Conservation (phyloP, 2,113 vertebrate genomes). For the Oreochromis niloticus region DNA sequence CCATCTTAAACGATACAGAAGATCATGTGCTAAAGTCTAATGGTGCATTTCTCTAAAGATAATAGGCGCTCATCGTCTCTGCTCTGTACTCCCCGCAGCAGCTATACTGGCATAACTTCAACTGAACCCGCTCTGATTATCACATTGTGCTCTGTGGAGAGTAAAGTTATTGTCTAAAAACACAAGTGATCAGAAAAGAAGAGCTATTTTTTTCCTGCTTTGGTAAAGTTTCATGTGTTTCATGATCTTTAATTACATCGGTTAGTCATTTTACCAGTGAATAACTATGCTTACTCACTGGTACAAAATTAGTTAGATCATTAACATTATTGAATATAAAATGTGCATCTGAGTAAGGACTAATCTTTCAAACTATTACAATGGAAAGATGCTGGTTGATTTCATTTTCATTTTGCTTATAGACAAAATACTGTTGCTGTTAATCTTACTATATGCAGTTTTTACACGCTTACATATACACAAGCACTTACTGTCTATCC, state of each 20-base stretch:
- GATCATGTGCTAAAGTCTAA: constrained; percentile 54
- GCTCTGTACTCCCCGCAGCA: not conserved
- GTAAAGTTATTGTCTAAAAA: not conserved
- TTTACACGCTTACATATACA: not conserved
- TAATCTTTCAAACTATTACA: not conserved
- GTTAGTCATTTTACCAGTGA: not conserved
- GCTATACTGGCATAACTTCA: not conserved
- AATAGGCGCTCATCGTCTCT: constrained; percentile 44
- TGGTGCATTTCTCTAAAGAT: constrained; percentile 55
- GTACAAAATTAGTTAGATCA: not conserved
- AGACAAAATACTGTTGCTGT: not conserved
- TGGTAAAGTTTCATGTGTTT: not conserved
- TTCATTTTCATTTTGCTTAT: not conserved
- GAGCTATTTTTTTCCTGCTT: not conserved
- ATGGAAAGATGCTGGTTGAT: not conserved
- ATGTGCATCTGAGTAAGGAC: not conserved
- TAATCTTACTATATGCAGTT: not conserved
- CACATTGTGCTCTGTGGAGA: not conserved
- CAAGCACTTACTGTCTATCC: rapidly evolving
- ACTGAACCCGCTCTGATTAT: not conserved
- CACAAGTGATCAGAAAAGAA: not conserved
- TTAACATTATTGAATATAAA: not conserved
- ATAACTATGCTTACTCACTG: not conserved
- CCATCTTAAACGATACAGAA: constrained; percentile 42
- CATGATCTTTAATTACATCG: not conserved